These are phyloP conservation scores for Seriola quinqueradiata DNA, from an alignment of 2,113 vertebrate genomes.

Conservation along the genomic window DNA sequence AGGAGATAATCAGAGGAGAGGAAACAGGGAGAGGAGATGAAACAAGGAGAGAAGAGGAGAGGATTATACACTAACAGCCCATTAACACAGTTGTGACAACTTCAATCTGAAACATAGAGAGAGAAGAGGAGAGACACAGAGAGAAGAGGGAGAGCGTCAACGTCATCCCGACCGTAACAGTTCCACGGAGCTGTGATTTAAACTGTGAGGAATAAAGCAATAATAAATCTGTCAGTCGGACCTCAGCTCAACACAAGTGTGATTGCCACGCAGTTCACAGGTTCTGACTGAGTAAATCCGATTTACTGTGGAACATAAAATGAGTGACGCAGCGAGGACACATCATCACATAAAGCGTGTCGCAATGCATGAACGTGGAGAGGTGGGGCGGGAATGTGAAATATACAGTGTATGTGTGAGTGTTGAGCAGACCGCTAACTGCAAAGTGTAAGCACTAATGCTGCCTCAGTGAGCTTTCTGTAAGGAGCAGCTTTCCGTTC, in stretches of 20 bases:
- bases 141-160: background rate
- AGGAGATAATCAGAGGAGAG: background rate
- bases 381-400: background rate
- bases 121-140: constrained; percentile 10
- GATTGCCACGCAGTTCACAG: constrained; percentile 4
- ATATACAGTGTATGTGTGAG: no score
- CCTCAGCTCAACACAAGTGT: constrained; percentile 14
- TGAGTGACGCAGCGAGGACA: constrained; percentile 20
- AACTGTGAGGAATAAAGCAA: constrained; percentile 69
- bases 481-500: background rate
- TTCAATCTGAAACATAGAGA: constrained; percentile 32
- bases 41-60: background rate
- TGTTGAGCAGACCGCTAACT: no score
- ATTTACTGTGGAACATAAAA: constrained; percentile 48
- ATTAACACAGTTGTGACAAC: constrained; percentile 41
- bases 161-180: constrained; percentile 43
- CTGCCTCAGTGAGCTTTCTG: background rate
- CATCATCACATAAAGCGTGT: background rate
- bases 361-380: background rate
- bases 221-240: constrained; percentile 69
- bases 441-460: background rate
- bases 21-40: background rate
- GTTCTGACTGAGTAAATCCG: constrained; percentile 36
- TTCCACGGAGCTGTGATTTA: constrained; percentile 60
- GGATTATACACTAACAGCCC: constrained; percentile 15